Percentiles rank a stretch among this genome's conserved stretches.
These are phyloP conservation scores for Gymnocheta viridis DNA, from an alignment of 2,888 invertebrate species.

Conservation along the genomic window DNA sequence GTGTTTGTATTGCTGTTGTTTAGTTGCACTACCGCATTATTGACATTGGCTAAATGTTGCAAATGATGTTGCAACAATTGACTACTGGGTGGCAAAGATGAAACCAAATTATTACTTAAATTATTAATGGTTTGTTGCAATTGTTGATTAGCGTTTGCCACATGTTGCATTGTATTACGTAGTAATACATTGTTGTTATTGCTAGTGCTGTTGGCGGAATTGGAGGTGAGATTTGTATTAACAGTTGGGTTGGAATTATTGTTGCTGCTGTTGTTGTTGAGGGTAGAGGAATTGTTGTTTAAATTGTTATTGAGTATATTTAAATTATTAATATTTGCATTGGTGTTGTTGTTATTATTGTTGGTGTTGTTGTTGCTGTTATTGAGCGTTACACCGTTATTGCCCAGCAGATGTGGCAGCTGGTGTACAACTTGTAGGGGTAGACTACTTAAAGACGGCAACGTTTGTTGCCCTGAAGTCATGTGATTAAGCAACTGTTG, in stretches of 20 bases:
- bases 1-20: conserved; percentile 74
- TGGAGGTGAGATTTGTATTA: conserved; percentile 37
- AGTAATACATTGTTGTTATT: conserved; percentile 69
- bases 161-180: conserved; percentile 78
- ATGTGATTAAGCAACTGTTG: conserved; percentile 79
- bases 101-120: conserved; percentile 74
- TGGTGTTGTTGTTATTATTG: conserved; percentile 28
- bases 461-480: conserved; percentile 71
- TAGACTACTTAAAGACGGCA: conserved; percentile 80
- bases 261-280: conserved; percentile 65
- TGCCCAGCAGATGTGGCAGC: conserved; percentile 79
- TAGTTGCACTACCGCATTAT: conserved; percentile 77
- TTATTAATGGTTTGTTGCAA: conserved; percentile 72
- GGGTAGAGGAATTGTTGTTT: conserved; percentile 43
- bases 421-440: conserved; percentile 81
- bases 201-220: conserved; percentile 38
- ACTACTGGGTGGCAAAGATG: conserved; percentile 79
- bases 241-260: conserved; percentile 25
- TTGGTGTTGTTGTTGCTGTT: conserved; percentile 24
- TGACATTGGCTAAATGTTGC: conserved; percentile 81
- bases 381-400: conserved; percentile 59
- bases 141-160: conserved; percentile 71
- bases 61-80: conserved; percentile 81
- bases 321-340: conserved; percentile 42
- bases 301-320: conserved; percentile 70